Evolutionary conservation across 1,140 invertebrate species (phyloP), one percentile per base, ranked within the genome.

Genomic region (Plutomurus gul): DNA sequence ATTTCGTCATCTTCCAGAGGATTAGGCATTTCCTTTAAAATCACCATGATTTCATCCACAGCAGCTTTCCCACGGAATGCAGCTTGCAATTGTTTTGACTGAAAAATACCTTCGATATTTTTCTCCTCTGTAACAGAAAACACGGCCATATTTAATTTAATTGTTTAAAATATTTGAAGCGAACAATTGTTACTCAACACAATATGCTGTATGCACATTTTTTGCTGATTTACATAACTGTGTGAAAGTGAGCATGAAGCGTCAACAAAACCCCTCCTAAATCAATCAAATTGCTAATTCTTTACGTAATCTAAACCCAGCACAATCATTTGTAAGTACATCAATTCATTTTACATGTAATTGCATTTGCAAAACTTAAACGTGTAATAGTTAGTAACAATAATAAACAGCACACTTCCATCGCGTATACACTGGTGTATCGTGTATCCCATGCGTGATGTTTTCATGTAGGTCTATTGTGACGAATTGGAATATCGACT

Each of bases 31-130:
- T 96, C 94, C 82, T 95, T 93, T 6, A 99, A 87, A 11, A 97
- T 91, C 77, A 92, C 92, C n/a, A 98, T 85, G 10, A 96, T 94
- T 86, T 99, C 96, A 86, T 98, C 95, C 0, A 95, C 90, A 1
- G 93, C 91, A 85, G 94, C 95, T 85, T 96, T 96, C 80, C 93
- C 91, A 76, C 95, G 92, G 51, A 99, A 93, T 33, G 94, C 91
- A 4, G 92, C 89, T 1, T 95, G 92, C 72, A 99, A 87, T 84
- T 95, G 91, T 85, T 95, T 93, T 18, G 96, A 95, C 16, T 92
- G 91, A 79, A 91, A 88, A 4, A 94, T 94, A 7, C 95, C 95
- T 20, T 94, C 93, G 18, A 96, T 87, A 27, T 39, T 39, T 72
- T 79, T 79, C 11, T 40, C 51, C 27, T 77, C 46, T 70, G 47